These are phyloP conservation scores for Trematocara stigmaticum DNA, from an alignment of 2,113 vertebrate species.

Conservation along the genomic window DNA sequence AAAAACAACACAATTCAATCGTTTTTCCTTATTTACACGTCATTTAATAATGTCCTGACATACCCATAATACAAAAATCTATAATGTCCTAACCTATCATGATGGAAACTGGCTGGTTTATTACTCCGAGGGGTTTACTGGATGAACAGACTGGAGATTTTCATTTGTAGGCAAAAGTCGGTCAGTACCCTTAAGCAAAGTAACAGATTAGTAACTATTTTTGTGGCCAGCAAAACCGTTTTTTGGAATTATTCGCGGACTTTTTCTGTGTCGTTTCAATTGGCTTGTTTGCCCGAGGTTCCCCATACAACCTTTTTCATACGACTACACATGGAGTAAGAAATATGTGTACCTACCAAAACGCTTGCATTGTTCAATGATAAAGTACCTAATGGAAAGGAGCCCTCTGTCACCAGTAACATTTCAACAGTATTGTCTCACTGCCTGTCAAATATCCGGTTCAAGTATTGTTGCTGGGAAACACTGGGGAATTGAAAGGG, in stretches of 20 bases:
- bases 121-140: neutral
- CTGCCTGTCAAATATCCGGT: neutral
- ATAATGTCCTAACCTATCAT: neutral
- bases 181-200: neutral
- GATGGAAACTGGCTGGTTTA: neutral
- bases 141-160: neutral
- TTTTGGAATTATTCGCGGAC: accelerated
- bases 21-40: neutral
- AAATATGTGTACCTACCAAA: neutral
- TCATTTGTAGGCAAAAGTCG: neutral
- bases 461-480: neutral
- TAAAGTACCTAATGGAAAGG: neutral
- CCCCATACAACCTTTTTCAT: neutral
- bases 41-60: neutral
- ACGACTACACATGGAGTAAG: neutral
- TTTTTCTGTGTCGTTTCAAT: neutral
- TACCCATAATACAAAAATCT: neutral
- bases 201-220: neutral
- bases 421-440: neutral
- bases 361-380: neutral
- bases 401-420: neutral
- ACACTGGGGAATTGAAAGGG: neutral
- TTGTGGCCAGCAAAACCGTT: neutral
- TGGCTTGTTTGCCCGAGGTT: neutral
- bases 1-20: neutral